Conservation (phyloP, 2,113 vertebrate species). For the Porphyrio hochstetteri region DNA sequence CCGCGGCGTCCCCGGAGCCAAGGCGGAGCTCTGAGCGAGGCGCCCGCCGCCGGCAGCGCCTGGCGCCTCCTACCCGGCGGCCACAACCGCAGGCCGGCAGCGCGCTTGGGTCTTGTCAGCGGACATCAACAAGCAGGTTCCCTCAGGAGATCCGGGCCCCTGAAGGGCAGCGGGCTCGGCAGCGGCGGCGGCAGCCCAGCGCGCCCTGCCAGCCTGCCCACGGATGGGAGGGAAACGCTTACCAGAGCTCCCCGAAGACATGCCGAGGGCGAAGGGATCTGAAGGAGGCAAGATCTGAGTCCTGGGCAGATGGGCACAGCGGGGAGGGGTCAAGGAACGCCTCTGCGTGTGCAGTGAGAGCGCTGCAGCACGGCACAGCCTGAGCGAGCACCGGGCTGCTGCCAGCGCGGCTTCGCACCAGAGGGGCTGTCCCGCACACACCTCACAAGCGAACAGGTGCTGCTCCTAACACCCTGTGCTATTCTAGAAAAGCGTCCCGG, state of each 20-base stretch:
- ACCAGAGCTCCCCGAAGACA: no score
- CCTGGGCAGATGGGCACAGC: no score
- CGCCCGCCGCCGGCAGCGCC: accelerated
- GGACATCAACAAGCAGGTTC: no score
- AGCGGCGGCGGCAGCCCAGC: not conserved
- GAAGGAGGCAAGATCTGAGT: no score
- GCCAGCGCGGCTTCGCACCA: not conserved
- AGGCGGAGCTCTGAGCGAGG: not conserved
- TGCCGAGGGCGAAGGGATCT: no score
- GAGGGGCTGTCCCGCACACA: not conserved
- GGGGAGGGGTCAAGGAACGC: not conserved
- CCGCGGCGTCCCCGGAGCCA: not conserved
- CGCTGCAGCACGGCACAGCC: not conserved
- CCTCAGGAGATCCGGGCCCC: not conserved
- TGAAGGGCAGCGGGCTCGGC: not conserved
- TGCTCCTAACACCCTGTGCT: not conserved
- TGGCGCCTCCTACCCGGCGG: not conserved
- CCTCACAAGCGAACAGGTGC: accelerated
- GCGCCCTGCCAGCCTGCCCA: accelerated
- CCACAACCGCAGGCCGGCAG: not conserved
- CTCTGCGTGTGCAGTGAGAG: not conserved
- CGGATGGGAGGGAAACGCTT: accelerated
- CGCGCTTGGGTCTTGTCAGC: accelerated
- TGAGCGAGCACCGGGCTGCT: not conserved
- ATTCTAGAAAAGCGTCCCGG: accelerated